Base-by-base conservation (phyloP, 2,113 vertebrate species). In the Ailurus styani region DNA sequence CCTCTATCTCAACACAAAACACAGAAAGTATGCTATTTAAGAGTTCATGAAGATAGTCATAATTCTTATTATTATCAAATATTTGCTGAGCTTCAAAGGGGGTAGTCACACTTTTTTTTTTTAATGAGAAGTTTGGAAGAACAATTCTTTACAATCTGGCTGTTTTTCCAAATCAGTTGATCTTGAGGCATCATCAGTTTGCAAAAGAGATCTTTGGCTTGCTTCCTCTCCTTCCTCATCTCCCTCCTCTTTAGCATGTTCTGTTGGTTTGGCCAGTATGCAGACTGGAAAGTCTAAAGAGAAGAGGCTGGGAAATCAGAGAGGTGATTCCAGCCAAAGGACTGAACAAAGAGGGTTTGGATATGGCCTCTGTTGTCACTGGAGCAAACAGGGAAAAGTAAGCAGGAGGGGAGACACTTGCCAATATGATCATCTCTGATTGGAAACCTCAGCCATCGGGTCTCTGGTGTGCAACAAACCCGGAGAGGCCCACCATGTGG, bases 401-500 rank as follows among this genome's bases (percentile, higher is more conserved):
- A 94, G 55, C 50, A 89, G 90, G 37, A 84, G 29, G 21, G 13
- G n/a, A 5, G 34, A 60, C 34, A 66, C 40, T 93, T 85, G 92
- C 87, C 90, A 94, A 34, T 70, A 40, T 79, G 87, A 91, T 50
- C 7, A 0, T 91, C 31, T 96, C 86, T 84, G 83, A 70, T 27
- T 40, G 60, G 84, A 95, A 93, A 29, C 70, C 47, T 70, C 25
- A 23, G 45, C 81, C 21, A 29, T 89, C 31, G 64, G 94, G 54
- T 79, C 78, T 93, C 37, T 45, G 25, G 34, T 0, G 0, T 92
- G 77, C 72, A 95, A 23, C 6, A 8, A 82, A 91, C 95, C 79
- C 45, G 27, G 57, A 84, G 57, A 73, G 88, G 77, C 57, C 79
- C 1, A 93, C 97, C 99, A 99, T 99, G 98, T 99, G 99, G 99